Percentiles rank a stretch among this genome's conserved stretches.
These are phyloP conservation scores for Drosophila serrata DNA, from an alignment of 1,140 invertebrate genomes.

Conservation along the genomic window DNA sequence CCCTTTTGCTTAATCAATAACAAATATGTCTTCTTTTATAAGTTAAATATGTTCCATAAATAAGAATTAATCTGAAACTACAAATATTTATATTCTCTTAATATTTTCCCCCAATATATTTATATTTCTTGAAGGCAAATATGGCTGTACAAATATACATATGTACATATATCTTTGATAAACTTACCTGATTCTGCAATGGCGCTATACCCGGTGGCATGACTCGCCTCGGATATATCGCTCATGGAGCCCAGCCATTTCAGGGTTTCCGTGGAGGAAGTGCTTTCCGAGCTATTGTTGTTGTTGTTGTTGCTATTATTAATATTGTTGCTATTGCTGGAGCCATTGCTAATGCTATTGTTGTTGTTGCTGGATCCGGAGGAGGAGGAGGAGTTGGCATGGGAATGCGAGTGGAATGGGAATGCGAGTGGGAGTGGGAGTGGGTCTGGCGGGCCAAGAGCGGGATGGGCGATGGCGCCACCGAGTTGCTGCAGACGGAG, in stretches of 20 bases:
- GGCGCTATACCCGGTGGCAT: constrained; percentile 82
- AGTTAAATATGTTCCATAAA: neutral
- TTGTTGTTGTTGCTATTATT: constrained; percentile 71
- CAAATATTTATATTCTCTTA: neutral
- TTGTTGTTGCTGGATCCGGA: constrained; percentile 46
- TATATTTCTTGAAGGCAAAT: no score
- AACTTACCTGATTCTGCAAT: constrained; percentile 83
- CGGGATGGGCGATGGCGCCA: constrained; percentile 78
- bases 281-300: constrained; percentile 88
- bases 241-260: constrained; percentile 94
- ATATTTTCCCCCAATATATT: neutral
- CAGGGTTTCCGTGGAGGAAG: constrained; percentile 92
- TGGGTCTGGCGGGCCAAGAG: constrained; percentile 60
- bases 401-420: constrained; percentile 32
- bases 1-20: no score
- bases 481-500: constrained; percentile 82
- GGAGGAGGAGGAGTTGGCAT: constrained; percentile 42
- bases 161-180: neutral
- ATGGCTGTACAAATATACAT: neutral
- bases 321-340: constrained; percentile 20
- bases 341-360: constrained; percentile 43
- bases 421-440: constrained; percentile 43
- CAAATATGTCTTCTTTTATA: no score
- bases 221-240: constrained; percentile 90
- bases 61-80: neutral